Percentiles rank a stretch among this genome's conserved stretches.
phyloP scores from a whole-genome alignment of 2,797 vertebrate species.

The Strix occidentalis region DNA sequence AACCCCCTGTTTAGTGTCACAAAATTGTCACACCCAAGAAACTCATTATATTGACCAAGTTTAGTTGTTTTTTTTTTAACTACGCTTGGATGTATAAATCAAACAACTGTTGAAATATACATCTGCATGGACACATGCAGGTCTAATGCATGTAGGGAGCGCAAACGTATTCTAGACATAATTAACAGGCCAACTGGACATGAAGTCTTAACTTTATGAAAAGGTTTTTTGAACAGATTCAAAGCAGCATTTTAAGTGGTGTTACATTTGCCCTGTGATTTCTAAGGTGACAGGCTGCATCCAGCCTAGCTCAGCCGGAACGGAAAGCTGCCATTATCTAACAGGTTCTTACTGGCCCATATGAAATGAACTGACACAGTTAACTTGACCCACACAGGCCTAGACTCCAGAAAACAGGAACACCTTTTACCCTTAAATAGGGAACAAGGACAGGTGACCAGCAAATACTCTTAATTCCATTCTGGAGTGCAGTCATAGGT shows the following conservation, averaged over 20 bases:
- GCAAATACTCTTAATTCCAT: not conserved
- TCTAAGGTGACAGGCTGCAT: not conserved
- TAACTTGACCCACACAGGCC: not conserved
- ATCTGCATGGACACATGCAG: not conserved
- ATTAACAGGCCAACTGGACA: not conserved
- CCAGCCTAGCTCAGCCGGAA: not conserved
- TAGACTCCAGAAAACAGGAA: not conserved
- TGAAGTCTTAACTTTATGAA: not conserved
- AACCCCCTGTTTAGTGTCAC: fast-evolving
- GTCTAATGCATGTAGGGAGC: not conserved
- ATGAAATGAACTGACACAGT: not conserved
- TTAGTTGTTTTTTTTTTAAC: not conserved
- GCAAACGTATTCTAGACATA: not conserved
- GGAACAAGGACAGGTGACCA: not conserved
- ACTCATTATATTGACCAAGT: not conserved
- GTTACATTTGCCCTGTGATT: not conserved
- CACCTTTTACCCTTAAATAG: not conserved
- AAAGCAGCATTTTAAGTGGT: not conserved
- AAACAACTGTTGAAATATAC: not conserved
- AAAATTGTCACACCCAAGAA: not conserved
- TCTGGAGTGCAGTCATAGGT: not conserved
- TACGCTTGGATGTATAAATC: not conserved
- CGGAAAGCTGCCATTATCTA: not conserved
- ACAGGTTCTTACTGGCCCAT: not conserved
- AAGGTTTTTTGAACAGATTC: not conserved